Evolutionary conservation across 2,797 vertebrate species (phyloP), one percentile per base, ranked within the genome.

Genomic region (Urophycis tenuis): DNA sequence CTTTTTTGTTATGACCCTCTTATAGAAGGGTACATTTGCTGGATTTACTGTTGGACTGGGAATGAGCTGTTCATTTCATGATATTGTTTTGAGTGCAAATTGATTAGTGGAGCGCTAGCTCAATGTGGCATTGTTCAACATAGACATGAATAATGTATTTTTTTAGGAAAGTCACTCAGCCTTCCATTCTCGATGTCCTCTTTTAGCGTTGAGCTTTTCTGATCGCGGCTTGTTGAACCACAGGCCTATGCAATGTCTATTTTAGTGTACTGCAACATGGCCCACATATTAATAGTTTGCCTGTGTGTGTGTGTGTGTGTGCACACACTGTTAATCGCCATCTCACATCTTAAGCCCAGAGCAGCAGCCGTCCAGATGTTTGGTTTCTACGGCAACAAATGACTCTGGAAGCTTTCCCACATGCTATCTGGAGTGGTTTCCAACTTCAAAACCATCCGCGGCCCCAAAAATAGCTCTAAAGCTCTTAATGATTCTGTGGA

Each of bases 401-500:
- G 77, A 85, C 83, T 90, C 88, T 93, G 91, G 90, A 93, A 88
- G 85, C 78, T 87, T 92, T 92, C 90, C 91, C 92, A 91, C 88
- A 85, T 80, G 85, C 85, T 90, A 85, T 92, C 87, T 92, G 88
- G 88, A 88, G 88, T 85, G 85, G 88, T 86, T 87, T 79, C 80
- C 77, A 86, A 91, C 88, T 90, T 92, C 85, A 91, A 91, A 92
- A 89, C 86, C 91, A 87, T 85, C 80, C 64, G 10, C n/a, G 45
- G 14, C 86, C 90, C 90, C 87, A 92, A 92, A 93, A 91, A 93
- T 91, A 92, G 83, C 79, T 81, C 53, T 30, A 74, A 69, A 78
- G 82, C 81, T 72, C 85, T 85, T 79, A 83, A 84, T 88, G 87
- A 85, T 85, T 84, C 78, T 71, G 79, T 77, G 79, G 82, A 82